Evolutionary conservation across 2,888 invertebrate genomes (phyloP).

Genomic region (Sarcophaga carnaria): DNA sequence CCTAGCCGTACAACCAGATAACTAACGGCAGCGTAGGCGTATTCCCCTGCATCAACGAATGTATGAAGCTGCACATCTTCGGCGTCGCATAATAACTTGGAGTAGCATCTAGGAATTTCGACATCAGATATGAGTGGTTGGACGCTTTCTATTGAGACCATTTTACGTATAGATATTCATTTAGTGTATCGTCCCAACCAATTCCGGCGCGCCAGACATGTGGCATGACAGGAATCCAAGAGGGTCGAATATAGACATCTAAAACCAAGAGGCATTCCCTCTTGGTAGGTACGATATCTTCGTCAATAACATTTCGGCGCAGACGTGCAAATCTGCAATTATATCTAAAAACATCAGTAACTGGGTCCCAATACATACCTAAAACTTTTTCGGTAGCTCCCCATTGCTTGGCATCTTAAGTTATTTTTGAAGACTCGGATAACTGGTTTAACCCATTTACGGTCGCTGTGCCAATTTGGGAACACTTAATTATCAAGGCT

Average conservation of each 20-base stretch:
- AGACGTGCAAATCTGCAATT: conserved; percentile 60
- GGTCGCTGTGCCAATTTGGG: too few species aligned
- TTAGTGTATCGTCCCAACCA: too few species aligned
- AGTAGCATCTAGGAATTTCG: conserved; percentile 41
- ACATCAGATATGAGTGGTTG: conserved; percentile 10
- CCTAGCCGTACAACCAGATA: conserved; percentile 7
- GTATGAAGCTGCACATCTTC: conserved; percentile 34
- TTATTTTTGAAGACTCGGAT: conserved; percentile 3
- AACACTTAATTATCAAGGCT: too few species aligned
- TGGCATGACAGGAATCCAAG: conserved; percentile 54
- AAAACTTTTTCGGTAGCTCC: conserved; percentile 53
- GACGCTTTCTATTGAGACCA: conserved; percentile 55
- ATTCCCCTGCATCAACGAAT: conserved; percentile 53
- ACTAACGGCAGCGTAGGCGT: conserved; percentile 53
- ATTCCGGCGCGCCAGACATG: conserved; percentile 55
- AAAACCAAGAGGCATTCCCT: conserved; percentile 47
- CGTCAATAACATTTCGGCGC: conserved; percentile 44
- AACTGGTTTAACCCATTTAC: background rate
- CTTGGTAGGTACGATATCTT: conserved; percentile 51
- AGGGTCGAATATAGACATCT: conserved; percentile 54
- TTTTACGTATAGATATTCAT: conserved; percentile 31
- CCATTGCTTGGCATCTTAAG: conserved; percentile 21
- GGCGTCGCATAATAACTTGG: too few species aligned
- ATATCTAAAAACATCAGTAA: conserved; percentile 60
- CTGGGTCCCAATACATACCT: conserved; percentile 64